A percentile compares a stretch with the other conserved stretches of the same genome.
Evolutionary conservation across 2,113 vertebrate genomes (phyloP).

Genomic region (Mugil cephalus): DNA sequence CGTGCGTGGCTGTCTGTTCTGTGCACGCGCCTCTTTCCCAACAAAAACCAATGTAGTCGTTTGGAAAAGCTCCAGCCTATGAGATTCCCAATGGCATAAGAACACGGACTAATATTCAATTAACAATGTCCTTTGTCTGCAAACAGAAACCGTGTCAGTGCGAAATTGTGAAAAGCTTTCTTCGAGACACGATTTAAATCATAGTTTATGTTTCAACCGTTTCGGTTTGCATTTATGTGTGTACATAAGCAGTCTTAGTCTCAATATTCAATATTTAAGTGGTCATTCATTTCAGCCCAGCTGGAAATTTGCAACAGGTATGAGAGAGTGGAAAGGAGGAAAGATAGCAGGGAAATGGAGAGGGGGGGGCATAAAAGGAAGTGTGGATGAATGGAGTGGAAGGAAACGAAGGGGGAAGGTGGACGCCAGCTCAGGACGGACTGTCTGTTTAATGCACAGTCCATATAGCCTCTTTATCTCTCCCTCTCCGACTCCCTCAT

Average conservation of each 20-base stretch:
- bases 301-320: constrained; percentile 52
- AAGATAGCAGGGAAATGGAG: constrained; percentile 45
- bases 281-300: constrained; percentile 51
- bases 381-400: constrained; percentile 64
- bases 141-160: neutral
- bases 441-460: constrained; percentile 72
- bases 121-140: neutral
- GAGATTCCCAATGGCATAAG: neutral
- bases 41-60: constrained; percentile 1
- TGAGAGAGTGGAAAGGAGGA: constrained; percentile 33
- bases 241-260: constrained; percentile 30
- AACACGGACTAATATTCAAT: constrained; percentile 3
- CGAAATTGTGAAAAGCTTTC: constrained; percentile 8
- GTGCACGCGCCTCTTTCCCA: neutral
- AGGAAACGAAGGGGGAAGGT: constrained; percentile 58
- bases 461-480: constrained; percentile 76
- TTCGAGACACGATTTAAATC: constrained; percentile 12
- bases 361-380: constrained; percentile 45
- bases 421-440: constrained; percentile 56
- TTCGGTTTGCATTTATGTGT: constrained; percentile 29
- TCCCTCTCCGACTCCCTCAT: constrained; percentile 69
- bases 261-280: constrained; percentile 56
- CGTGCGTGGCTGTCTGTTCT: neutral
- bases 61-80: neutral
- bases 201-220: constrained; percentile 17